Evolutionary conservation across 2,797 vertebrate species (phyloP).

Genomic region (Odontamblyopus rebecca): DNA sequence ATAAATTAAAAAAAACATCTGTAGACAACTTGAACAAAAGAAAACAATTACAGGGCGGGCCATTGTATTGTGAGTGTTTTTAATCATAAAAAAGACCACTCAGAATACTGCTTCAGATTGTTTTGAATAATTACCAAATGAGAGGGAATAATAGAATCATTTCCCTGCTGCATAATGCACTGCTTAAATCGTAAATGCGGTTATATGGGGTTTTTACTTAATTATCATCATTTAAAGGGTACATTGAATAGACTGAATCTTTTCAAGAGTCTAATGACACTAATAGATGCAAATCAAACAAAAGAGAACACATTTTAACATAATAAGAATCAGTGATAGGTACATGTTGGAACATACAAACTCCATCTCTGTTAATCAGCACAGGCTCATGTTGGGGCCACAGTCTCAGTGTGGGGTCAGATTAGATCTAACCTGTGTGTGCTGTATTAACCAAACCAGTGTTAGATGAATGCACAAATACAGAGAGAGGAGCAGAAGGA

Average conservation of each 20-base stretch:
- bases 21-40: background rate
- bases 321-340: background rate
- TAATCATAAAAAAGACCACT: background rate
- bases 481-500: background rate
- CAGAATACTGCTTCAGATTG: conserved; percentile 14
- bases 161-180: background rate
- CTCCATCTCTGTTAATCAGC: background rate
- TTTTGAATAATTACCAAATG: conserved; percentile 17
- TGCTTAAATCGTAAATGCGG: conserved; percentile 9
- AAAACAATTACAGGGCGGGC: background rate
- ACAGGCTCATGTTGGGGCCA: background rate
- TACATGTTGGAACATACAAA: background rate
- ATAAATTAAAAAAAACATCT: too few species aligned
- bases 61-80: background rate
- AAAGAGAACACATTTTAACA: background rate
- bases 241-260: conserved; percentile 24
- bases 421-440: background rate
- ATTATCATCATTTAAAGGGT: conserved; percentile 29
- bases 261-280: conserved; percentile 23
- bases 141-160: conserved; percentile 10
- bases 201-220: conserved; percentile 28
- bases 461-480: background rate
- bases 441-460: background rate
- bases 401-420: conserved; percentile 4
- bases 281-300: conserved; percentile 12